These are phyloP conservation scores for Triops cancriformis DNA, from an alignment of 1,140 invertebrate genomes.

Conservation along the genomic window DNA sequence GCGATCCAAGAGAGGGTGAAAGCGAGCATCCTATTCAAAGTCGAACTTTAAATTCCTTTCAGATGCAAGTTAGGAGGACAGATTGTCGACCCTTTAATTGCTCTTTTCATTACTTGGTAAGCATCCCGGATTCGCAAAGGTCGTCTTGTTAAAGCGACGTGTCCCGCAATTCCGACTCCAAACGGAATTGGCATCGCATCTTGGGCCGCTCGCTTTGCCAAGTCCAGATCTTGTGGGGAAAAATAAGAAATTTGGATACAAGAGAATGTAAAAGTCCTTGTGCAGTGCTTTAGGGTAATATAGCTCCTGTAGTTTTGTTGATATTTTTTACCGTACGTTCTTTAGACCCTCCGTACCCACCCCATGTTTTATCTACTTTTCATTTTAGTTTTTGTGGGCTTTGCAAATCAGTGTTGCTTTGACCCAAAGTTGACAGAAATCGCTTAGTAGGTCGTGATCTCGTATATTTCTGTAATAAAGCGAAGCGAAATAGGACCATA, in stretches of 20 bases:
- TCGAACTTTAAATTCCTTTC: not conserved
- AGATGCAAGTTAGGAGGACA: not conserved
- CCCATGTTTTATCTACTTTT: no score
- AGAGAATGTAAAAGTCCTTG: not conserved
- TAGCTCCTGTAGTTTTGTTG: not conserved
- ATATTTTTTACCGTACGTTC: not conserved
- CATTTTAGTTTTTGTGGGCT: no score
- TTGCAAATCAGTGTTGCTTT: no score
- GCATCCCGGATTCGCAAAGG: slow-evolving; percentile 85
- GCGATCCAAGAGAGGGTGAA: slow-evolving; percentile 85
- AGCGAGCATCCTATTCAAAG: slow-evolving; percentile 57
- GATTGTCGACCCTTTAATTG: not conserved
- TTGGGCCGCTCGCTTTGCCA: slow-evolving; percentile 46
- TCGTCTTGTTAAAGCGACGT: slow-evolving; percentile 76
- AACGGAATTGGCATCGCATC: slow-evolving; percentile 60
- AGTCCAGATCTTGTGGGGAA: slow-evolving; percentile 55
- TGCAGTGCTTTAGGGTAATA: not conserved
- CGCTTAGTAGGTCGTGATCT: no score
- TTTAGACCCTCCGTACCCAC: no score
- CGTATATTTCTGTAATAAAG: no score
- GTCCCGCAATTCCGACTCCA: slow-evolving; percentile 79
- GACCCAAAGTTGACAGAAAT: no score
- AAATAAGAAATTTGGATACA: slow-evolving; percentile 14
- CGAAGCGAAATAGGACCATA: no score
- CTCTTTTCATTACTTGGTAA: slow-evolving; percentile 53